phyloP scores from a whole-genome alignment of 2,888 invertebrate genomes.

The Polydrusus pterygomalis region DNA sequence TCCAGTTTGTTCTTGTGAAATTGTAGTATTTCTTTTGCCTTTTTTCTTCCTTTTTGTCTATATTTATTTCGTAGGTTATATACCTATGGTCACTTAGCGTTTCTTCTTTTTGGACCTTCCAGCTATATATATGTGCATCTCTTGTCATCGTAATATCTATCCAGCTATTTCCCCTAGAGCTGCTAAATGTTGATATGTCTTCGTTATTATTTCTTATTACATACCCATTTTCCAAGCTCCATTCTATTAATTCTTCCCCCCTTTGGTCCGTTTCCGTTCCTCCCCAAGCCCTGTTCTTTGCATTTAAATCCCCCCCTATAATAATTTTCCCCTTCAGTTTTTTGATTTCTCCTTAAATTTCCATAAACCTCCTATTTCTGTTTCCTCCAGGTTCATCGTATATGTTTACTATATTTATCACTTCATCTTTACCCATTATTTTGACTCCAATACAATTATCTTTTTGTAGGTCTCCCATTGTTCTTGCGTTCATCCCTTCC shows the following conservation, averaged over 20 bases:
- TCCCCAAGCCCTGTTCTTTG: no score
- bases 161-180: conserved; percentile 52
- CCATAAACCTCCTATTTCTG: no score
- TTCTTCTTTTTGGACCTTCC: conserved; percentile 52
- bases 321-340: no score
- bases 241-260: conserved; percentile 28
- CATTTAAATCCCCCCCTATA: no score
- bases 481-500: neutral
- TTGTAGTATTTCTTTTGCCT: conserved; percentile 8
- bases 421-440: no score
- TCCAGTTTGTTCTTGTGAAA: conserved; percentile 7
- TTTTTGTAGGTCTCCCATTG: neutral
- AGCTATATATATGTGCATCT: conserved; percentile 17
- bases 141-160: conserved; percentile 53
- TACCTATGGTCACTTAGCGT: conserved; percentile 55
- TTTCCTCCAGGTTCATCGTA: conserved; percentile 49
- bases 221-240: neutral
- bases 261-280: no score
- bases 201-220: conserved; percentile 37
- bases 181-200: conserved; percentile 42
- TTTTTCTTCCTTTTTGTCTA: neutral
- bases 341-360: no score
- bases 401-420: neutral
- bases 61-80: conserved; percentile 31
- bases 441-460: no score